Percentiles rank a stretch among this genome's conserved stretches.
Evolutionary conservation across 2,888 invertebrate species (phyloP).

Genomic region (Stomorhina lunata): DNA sequence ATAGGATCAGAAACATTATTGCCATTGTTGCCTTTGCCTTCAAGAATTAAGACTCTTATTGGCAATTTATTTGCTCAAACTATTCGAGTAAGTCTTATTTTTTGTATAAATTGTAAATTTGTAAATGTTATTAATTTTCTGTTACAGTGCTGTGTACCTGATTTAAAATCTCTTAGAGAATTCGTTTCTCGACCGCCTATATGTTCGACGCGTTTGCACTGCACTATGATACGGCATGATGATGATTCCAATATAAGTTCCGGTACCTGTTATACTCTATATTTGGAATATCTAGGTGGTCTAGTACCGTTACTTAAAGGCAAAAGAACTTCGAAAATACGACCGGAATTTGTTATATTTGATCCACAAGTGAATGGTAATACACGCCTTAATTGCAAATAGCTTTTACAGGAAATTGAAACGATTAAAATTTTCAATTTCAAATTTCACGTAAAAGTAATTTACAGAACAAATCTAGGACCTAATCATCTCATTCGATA

Average conservation of each 20-base stretch:
- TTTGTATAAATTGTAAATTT: not conserved
- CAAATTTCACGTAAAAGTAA: too few relatives aligned
- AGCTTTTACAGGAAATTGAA: too few relatives aligned
- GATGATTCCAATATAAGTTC: slow-evolving; percentile 86
- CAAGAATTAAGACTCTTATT: slow-evolving; percentile 90
- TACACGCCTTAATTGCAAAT: slow-evolving; percentile 23
- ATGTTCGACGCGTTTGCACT: slow-evolving; percentile 92
- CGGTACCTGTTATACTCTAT: slow-evolving; percentile 91
- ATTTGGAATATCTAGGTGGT: slow-evolving; percentile 97
- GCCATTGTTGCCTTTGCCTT: slow-evolving; percentile 91
- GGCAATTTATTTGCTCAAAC: slow-evolving; percentile 95
- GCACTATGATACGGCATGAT: slow-evolving; percentile 97
- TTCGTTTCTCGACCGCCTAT: slow-evolving; percentile 96
- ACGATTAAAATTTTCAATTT: too few relatives aligned
- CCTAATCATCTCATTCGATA: too few relatives aligned
- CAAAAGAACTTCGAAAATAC: slow-evolving; percentile 95
- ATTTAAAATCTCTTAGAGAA: slow-evolving; percentile 90
- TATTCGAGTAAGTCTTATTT: slow-evolving; percentile 89
- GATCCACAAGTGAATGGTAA: slow-evolving; percentile 92
- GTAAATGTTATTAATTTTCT: not conserved
- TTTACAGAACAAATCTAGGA: too few relatives aligned
- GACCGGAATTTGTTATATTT: slow-evolving; percentile 98
- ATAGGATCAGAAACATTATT: slow-evolving; percentile 88
- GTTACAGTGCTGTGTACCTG: slow-evolving; percentile 94
- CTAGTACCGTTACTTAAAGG: slow-evolving; percentile 97